Conservation (phyloP, 2,797 vertebrate species). For the Notolepis coatsorum region DNA sequence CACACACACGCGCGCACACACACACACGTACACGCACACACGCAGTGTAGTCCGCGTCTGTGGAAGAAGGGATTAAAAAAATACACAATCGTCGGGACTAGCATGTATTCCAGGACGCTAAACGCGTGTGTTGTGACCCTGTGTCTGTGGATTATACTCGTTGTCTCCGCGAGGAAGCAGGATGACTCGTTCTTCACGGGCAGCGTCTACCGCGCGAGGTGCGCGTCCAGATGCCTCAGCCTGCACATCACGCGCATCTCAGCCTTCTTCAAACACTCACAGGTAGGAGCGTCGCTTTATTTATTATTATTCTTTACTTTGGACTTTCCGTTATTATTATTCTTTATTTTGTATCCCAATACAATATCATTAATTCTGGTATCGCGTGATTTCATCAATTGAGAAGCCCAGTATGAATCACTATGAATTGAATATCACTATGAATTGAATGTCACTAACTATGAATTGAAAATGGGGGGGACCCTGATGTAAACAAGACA, state of each 20-base stretch:
- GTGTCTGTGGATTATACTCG: slow-evolving; percentile 86
- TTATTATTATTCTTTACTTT: too few relatives aligned
- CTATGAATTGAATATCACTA: too few relatives aligned
- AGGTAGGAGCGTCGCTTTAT: slow-evolving; percentile 90
- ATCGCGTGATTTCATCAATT: too few relatives aligned
- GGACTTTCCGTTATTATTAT: not conserved
- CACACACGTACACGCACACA: not conserved
- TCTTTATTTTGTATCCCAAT: too few relatives aligned
- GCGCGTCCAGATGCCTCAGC: slow-evolving; percentile 93
- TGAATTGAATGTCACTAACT: too few relatives aligned
- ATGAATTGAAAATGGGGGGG: too few relatives aligned
- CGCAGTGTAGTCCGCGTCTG: slow-evolving; percentile 74
- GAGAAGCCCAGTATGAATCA: too few relatives aligned
- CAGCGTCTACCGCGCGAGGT: slow-evolving; percentile 89
- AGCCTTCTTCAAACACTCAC: slow-evolving; percentile 91
- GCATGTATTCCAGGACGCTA: slow-evolving; percentile 83
- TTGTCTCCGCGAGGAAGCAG: slow-evolving; percentile 80
- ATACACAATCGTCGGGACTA: slow-evolving; percentile 67
- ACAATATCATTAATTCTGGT: too few relatives aligned
- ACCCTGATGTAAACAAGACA: too few relatives aligned
- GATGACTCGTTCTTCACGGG: slow-evolving; percentile 87
- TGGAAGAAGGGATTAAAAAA: slow-evolving; percentile 66
- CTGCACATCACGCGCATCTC: slow-evolving; percentile 98
- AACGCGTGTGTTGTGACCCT: slow-evolving; percentile 75
- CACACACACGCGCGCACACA: slow-evolving; percentile 18